phyloP scores from a whole-genome alignment of 2,888 invertebrate species.

The Rotaria magnacalcarata region DNA sequence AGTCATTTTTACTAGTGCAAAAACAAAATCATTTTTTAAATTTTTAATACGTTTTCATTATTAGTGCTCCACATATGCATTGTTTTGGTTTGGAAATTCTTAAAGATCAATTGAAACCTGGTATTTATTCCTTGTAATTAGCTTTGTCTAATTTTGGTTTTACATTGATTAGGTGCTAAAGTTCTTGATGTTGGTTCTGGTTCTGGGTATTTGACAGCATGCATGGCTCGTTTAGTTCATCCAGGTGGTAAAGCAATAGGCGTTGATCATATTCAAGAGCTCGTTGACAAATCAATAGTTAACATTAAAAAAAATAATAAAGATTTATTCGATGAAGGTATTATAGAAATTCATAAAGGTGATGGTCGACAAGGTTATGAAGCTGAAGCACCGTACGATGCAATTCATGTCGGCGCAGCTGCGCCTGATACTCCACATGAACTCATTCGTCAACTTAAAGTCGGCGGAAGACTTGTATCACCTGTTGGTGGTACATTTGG shows the following conservation, averaged over 20 bases:
- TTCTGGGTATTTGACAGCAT: conserved; percentile 60
- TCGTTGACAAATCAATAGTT: conserved; percentile 65
- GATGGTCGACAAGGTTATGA: conserved; percentile 58
- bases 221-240: conserved; percentile 58
- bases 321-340: background rate
- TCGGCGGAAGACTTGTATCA: conserved; percentile 82
- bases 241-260: conserved; percentile 56
- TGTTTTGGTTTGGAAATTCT: conserved; percentile 59
- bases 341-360: conserved; percentile 48
- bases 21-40: background rate
- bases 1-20: background rate
- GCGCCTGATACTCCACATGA: conserved; percentile 58
- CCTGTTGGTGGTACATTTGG: conserved; percentile 69
- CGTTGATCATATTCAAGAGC: conserved; percentile 59
- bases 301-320: conserved; percentile 65
- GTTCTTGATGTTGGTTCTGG: conserved; percentile 60
- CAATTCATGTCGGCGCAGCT: conserved; percentile 61
- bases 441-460: conserved; percentile 77
- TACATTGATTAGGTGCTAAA: conserved; percentile 59
- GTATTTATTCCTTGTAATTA: background rate
- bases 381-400: conserved; percentile 57
- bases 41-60: too few species aligned
- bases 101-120: conserved; percentile 53
- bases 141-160: background rate
- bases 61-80: conserved; percentile 50